Evolutionary conservation across 2,888 invertebrate genomes (phyloP), one percentile per base, ranked within the genome.

Genomic region (Colostygia pectinataria): DNA sequence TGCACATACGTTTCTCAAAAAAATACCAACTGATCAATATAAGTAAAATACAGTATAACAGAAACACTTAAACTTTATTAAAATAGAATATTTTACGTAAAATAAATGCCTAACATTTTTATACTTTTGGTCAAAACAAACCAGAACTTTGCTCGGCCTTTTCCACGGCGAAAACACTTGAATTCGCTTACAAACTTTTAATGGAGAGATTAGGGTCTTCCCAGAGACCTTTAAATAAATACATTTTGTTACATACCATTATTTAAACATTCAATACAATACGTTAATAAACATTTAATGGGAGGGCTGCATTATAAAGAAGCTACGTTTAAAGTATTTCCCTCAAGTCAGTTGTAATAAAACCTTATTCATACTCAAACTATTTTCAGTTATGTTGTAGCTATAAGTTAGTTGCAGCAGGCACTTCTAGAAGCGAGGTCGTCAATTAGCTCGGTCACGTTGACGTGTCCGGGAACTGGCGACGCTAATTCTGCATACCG

Each of bases 401-500:
- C 6, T 20, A 20, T 1, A 6, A 20, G 1, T n/a, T 20, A 9
- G 10, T 10, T 18, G 10, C 43, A 38, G 24, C 38, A 45, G 3
- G 37, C 29, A 24, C 47, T 24, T 20, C 38, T 24, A 2, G 44
- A 44, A 3, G 46, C 41, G 0, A 87, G 64, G 4, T 63, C 68
- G 0, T 67, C 59, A 0, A 85, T 45, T 0, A 87, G 55, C 0
- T 79, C 74, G 0, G 66, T 59, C 0, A 80, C 56, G 48, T 84
- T 70, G 2, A 85, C 56, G 31, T 77, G 12, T 0, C 66, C 8
- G 0, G 86, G 86, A 0, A 77, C 62, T 0, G 83, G 84, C 0
- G 80, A 72, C 0, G 86, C 85, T 1, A 87, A 45, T 39, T 80
- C 80, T 0, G 86, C 86, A 23, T 86, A 87, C 2, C 59, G 63